Percentiles rank a stretch among this genome's conserved stretches.
phyloP scores from a whole-genome alignment of 2,113 vertebrate species.

The Stigmatopora nigra region DNA sequence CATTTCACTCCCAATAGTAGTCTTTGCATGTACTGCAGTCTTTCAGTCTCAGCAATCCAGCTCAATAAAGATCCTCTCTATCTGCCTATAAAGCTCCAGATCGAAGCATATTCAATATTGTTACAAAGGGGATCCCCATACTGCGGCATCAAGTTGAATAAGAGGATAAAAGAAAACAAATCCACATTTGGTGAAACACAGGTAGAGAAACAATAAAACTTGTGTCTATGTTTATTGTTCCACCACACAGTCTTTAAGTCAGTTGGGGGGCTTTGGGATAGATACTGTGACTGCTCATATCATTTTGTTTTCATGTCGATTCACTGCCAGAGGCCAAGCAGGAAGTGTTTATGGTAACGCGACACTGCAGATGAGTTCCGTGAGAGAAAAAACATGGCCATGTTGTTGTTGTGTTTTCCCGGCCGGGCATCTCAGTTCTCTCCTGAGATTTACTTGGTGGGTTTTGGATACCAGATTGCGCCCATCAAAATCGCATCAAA shows the following conservation, averaged over 20 bases:
- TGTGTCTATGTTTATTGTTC: slow-evolving; percentile 41
- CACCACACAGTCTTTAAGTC: slow-evolving; percentile 29
- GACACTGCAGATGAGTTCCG: slow-evolving; percentile 39
- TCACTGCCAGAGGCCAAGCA: slow-evolving; percentile 35
- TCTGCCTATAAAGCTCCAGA: slow-evolving; percentile 39
- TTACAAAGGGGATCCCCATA: slow-evolving; percentile 11
- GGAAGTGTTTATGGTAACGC: slow-evolving; percentile 53
- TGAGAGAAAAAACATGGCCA: slow-evolving; percentile 35
- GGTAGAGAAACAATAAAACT: slow-evolving; percentile 10
- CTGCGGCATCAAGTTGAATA: neutral
- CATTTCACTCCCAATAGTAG: slow-evolving; percentile 40
- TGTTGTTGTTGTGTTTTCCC: slow-evolving; percentile 35
- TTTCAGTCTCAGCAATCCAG: slow-evolving; percentile 38
- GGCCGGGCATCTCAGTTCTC: slow-evolving; percentile 14
- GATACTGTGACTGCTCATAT: slow-evolving; percentile 15
- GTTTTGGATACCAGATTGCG: slow-evolving; percentile 4
- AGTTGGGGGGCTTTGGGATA: slow-evolving; percentile 17
- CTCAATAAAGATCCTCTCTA: slow-evolving; percentile 52
- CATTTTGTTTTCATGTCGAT: slow-evolving; percentile 37
- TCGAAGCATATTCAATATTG: slow-evolving; percentile 18
- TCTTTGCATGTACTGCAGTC: slow-evolving; percentile 33
- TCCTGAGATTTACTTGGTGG: slow-evolving; percentile 4
- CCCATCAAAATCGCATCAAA: neutral
- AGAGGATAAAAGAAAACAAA: slow-evolving; percentile 13
- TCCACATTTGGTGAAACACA: slow-evolving; percentile 13